Conservation (phyloP, 2,797 vertebrate species). For the Helicolenus hilgendorfi region DNA sequence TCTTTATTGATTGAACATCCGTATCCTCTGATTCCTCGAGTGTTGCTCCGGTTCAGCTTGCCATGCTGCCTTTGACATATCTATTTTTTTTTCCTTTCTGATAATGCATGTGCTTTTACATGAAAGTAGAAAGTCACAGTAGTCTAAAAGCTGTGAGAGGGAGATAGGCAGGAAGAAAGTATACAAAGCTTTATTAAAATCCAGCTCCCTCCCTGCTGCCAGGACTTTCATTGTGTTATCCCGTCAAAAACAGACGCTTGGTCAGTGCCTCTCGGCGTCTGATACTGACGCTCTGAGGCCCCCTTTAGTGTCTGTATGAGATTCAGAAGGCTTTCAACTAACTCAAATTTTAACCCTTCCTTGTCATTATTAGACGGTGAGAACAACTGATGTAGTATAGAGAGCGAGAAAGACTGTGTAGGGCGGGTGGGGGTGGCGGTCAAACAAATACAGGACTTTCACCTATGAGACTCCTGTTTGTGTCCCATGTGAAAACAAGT, state of each 20-base stretch:
- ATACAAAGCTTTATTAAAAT: conserved; percentile 44
- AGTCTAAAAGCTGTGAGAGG: conserved; percentile 45
- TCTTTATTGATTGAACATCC: conserved; percentile 29
- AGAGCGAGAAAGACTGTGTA: not conserved
- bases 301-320: not conserved
- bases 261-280: not conserved
- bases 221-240: conserved; percentile 6
- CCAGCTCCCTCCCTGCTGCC: not conserved
- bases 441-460: not conserved
- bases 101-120: conserved; percentile 12
- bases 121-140: conserved; percentile 8
- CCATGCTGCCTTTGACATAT: conserved; percentile 16
- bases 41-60: conserved; percentile 6
- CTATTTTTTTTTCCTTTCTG: not conserved
- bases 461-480: not conserved
- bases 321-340: not conserved
- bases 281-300: not conserved
- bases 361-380: not conserved
- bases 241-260: not conserved
- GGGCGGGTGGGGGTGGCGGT: not conserved
- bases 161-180: conserved; percentile 34
- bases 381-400: not conserved
- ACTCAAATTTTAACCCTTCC: not conserved
- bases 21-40: not conserved
- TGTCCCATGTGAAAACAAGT: not conserved